A percentile compares a stretch with the other conserved stretches of the same genome.
These are phyloP conservation scores for Parnassius apollo DNA, from an alignment of 2,888 invertebrate genomes.

Conservation along the genomic window DNA sequence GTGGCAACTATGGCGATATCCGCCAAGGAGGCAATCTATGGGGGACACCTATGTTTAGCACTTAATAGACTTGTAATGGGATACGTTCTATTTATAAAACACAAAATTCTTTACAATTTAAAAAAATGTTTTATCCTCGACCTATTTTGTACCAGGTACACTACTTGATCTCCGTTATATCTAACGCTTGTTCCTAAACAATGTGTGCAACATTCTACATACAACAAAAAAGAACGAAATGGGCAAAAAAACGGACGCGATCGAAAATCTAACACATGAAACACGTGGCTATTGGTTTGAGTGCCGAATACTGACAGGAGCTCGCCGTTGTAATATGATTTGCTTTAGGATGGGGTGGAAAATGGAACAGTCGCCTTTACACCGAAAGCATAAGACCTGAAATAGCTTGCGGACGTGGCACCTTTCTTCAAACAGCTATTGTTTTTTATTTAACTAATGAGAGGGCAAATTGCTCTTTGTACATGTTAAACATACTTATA, in stretches of 20 bases:
- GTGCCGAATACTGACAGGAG: slow-evolving; percentile 13
- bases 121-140: too few species aligned
- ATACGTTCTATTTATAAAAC: too few species aligned
- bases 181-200: slow-evolving; percentile 3
- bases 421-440: too few species aligned
- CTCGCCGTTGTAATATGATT: slow-evolving; percentile 10
- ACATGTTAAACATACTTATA: too few species aligned
- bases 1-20: too few species aligned
- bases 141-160: too few species aligned
- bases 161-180: slow-evolving; percentile 21
- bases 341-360: not conserved
- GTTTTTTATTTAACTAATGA: too few species aligned
- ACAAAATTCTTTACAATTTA: too few species aligned
- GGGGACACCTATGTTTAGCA: too few species aligned
- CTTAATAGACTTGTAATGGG: too few species aligned
- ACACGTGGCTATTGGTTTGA: slow-evolving; percentile 51
- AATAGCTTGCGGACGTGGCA: not conserved
- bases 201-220: slow-evolving; percentile 50
- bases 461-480: too few species aligned
- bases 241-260: slow-evolving; percentile 43
- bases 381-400: not conserved
- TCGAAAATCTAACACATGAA: slow-evolving; percentile 37
- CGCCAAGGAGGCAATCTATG: too few species aligned
- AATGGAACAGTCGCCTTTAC: slow-evolving; percentile 7
- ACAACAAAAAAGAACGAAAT: slow-evolving; percentile 47